A percentile compares a stretch with the other conserved stretches of the same genome.
phyloP scores from a whole-genome alignment of 2,888 invertebrate species.

The Drosophila nigritarsus region DNA sequence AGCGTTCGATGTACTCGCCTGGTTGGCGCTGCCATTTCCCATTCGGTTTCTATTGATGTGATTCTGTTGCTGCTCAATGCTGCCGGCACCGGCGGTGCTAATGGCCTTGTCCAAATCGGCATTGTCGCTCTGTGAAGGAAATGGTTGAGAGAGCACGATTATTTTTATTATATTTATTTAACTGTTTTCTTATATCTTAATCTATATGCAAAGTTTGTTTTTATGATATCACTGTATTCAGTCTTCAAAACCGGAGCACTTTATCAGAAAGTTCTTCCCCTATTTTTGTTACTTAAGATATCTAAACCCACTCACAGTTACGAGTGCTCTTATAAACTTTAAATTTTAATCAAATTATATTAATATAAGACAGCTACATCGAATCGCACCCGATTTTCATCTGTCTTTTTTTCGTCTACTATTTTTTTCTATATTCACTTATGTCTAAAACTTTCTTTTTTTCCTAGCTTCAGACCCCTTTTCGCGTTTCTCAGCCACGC shows the following conservation, averaged over 20 bases:
- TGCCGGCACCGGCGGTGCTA: constrained; percentile 42
- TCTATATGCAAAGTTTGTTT: not conserved
- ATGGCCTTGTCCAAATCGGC: constrained; percentile 85
- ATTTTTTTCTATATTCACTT: not conserved
- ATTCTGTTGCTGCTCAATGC: constrained; percentile 63
- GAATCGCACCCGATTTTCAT: not conserved
- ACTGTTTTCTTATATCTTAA: not conserved
- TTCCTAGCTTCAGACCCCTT: constrained; percentile 4
- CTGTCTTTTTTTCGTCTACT: not conserved
- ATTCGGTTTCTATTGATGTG: constrained; percentile 71
- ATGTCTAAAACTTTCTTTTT: constrained; percentile 21
- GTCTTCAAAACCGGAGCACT: too few relatives aligned
- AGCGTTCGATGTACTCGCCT: constrained; percentile 55
- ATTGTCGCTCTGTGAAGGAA: constrained; percentile 87
- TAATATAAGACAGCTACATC: not conserved
- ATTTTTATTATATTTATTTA: not conserved
- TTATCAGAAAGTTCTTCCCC: not conserved
- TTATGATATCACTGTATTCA: too few relatives aligned
- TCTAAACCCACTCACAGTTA: not conserved
- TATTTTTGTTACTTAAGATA: not conserved
- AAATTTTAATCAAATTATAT: not conserved
- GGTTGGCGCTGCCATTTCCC: constrained; percentile 37
- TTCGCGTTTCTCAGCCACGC: constrained; percentile 7
- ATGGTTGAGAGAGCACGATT: not conserved
- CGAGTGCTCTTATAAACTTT: not conserved